These are phyloP conservation scores for Steinernema khuongi DNA, from an alignment of 1,140 invertebrate genomes.

Conservation along the genomic window DNA sequence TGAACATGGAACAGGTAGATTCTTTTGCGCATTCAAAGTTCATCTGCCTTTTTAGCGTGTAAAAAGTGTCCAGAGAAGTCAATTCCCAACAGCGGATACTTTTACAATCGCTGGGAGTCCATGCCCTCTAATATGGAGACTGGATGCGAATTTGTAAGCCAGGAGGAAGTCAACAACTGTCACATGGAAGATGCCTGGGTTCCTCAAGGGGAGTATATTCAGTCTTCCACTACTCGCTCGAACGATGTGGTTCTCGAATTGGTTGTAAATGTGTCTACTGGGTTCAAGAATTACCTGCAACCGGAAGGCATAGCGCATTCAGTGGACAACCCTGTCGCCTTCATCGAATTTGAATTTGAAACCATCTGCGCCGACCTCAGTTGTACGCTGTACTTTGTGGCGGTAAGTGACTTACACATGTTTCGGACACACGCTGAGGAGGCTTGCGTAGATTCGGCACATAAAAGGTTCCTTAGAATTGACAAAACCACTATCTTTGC, in stretches of 20 bases:
- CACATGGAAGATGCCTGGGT: conserved; percentile 48
- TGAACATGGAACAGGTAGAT: conserved; percentile 58
- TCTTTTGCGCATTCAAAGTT: conserved; percentile 36
- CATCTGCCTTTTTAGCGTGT: conserved; percentile 59
- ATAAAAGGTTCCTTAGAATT: too few relatives aligned
- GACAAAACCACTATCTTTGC: conserved; percentile 21
- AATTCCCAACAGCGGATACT: conserved; percentile 63
- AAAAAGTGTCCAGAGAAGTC: conserved; percentile 63
- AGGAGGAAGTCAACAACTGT: conserved; percentile 43
- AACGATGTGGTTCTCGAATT: conserved; percentile 55
- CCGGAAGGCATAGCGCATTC: conserved; percentile 24
- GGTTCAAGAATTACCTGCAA: conserved; percentile 52
- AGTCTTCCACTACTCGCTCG: conserved; percentile 58
- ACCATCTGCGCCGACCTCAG: conserved; percentile 49
- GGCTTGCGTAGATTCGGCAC: too few relatives aligned
- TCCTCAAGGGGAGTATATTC: conserved; percentile 45
- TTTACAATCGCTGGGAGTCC: conserved; percentile 63
- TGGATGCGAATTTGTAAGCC: conserved; percentile 60
- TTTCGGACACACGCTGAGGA: too few relatives aligned
- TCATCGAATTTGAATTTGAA: conserved; percentile 42
- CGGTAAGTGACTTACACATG: too few relatives aligned
- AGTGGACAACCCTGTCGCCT: conserved; percentile 45
- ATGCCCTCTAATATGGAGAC: conserved; percentile 63
- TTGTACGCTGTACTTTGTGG: conserved; percentile 56
- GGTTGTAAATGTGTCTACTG: conserved; percentile 39